Base-by-base conservation (phyloP, 37 sponge, comb jelly and placozoan genomes). In the Eunapius fragilis region DNA sequence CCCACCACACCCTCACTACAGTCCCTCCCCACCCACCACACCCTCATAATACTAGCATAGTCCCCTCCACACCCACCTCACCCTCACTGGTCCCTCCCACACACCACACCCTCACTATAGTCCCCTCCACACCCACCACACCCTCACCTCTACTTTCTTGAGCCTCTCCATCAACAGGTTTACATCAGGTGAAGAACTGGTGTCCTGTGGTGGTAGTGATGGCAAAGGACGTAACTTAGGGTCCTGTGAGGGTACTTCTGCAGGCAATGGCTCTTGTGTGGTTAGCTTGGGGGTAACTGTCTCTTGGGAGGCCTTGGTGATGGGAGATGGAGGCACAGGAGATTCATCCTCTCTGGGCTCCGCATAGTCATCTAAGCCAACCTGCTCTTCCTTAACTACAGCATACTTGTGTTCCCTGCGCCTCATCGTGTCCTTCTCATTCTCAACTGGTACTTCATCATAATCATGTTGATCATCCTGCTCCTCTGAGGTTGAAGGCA, bases 361-460 rank as follows among this genome's bases (percentile, higher is more conserved):
- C 6, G 58, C 14, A 19, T 58, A 58, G 58, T 58, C 58, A 19
- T 58, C 58, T 58, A 19, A 58, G 58, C 58, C 58, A 1, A 10
- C 58, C 58, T 58, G 58, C 22, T 58, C 58, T 19, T 58, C 58
- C 22, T 58, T 12, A 1, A 58, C 58, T 13, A 11, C 58, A 58
- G 14, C 14, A 11, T 58, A 58, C 58, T 58, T 58, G 58, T 11
- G 58, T 17, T 58, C 47, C 9, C 9, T 45, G 47, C 47, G 47
- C 9, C 47, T 58, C 14, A 58, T 11, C 1, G 58, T 13, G 19
- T 58, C 58, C 22, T 19, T 58, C 22, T 25, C 81, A 31, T 86
- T 83, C 49, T 94, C 95, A 30, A 76, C 28, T 0, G 95, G 84
- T 0, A 94, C 95, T 75, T 94, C 95, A 75, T 94, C 95, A 41